These are phyloP conservation scores for Agrochola lychnidis DNA, from an alignment of 2,888 invertebrate genomes.

Conservation along the genomic window DNA sequence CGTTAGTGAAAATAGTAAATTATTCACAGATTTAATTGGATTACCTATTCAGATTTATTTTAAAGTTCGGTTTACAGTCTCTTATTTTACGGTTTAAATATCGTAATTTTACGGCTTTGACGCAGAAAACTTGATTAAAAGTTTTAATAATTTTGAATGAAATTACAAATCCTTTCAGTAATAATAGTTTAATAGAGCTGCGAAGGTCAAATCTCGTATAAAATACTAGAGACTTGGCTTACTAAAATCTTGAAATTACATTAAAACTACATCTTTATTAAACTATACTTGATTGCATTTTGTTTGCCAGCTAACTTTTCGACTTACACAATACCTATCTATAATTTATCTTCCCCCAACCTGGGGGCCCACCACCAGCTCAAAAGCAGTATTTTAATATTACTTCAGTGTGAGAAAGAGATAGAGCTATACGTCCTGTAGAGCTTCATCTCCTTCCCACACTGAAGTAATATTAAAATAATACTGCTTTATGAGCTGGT, in stretches of 20 bases:
- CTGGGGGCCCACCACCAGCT: too few relatives aligned
- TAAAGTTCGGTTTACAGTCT: constrained; percentile 2
- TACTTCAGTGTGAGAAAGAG: too few relatives aligned
- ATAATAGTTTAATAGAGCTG: neutral
- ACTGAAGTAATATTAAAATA: too few relatives aligned
- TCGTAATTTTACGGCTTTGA: constrained; percentile 2
- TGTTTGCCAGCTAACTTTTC: neutral
- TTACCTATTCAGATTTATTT: constrained; percentile 11
- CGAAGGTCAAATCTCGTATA: neutral
- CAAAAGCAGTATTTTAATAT: too few relatives aligned
- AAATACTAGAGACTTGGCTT: neutral
- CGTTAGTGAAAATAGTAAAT: neutral
- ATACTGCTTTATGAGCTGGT: too few relatives aligned
- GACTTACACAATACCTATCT: neutral
- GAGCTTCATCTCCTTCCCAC: too few relatives aligned
- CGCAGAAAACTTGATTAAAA: constrained; percentile 1
- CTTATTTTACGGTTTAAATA: neutral
- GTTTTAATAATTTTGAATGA: constrained; percentile 8
- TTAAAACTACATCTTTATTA: constrained; percentile 1
- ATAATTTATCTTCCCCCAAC: constrained; percentile 17
- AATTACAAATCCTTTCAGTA: constrained; percentile 9
- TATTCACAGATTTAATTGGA: constrained; percentile 1
- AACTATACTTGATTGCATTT: neutral
- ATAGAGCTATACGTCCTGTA: too few relatives aligned
- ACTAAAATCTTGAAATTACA: constrained; percentile 1